Conservation (phyloP, 2,888 invertebrate species). For the Lasioglossum zephyrum region DNA sequence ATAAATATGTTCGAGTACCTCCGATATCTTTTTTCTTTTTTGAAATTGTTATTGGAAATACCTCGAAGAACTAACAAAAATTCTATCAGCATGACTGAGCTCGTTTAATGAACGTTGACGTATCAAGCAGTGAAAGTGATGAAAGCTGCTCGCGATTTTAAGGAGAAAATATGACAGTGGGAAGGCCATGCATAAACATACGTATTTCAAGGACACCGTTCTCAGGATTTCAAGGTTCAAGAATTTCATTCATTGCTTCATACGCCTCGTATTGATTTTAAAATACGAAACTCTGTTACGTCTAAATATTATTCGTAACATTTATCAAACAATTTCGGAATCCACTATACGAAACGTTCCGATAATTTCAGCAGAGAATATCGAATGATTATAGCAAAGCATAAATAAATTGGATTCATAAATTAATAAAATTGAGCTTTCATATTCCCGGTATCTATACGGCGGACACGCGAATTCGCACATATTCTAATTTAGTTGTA, state of each 20-base stretch:
- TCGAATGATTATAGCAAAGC: background rate
- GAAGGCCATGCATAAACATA: background rate
- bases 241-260: background rate
- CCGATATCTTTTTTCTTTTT: background rate
- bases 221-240: background rate
- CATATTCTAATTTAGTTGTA: background rate
- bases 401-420: background rate
- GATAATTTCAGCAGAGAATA: background rate
- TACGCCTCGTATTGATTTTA: background rate
- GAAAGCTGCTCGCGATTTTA: conserved; percentile 8
- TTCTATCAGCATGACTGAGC: background rate
- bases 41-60: background rate
- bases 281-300: background rate
- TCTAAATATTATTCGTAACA: background rate
- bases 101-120: background rate
- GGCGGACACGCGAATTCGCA: background rate
- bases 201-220: conserved; percentile 6
- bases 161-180: conserved; percentile 3
- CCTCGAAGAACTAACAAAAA: background rate
- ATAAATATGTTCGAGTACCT: too few species aligned
- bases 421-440: background rate
- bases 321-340: background rate
- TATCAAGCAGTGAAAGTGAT: background rate
- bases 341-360: background rate
- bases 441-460: background rate